Conservation (phyloP, 2,888 invertebrate species). For the Drosophila lacicola region DNA sequence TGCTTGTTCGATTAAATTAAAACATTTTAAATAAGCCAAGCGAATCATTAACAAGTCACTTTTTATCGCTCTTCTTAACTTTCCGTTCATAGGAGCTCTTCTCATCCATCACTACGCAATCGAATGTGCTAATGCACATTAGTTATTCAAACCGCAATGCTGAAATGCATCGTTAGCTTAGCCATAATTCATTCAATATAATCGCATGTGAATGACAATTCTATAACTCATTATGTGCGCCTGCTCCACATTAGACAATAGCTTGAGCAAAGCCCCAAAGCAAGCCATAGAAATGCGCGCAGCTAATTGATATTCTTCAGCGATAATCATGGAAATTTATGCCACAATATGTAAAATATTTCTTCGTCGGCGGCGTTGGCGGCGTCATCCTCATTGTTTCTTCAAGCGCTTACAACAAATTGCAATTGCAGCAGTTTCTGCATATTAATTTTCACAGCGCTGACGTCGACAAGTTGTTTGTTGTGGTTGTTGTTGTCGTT, state of each 20-base stretch:
- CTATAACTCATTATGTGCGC: slow-evolving; percentile 71
- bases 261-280: slow-evolving; percentile 9
- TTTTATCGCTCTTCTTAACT: neutral
- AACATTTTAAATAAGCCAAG: neutral
- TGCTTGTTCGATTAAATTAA: neutral
- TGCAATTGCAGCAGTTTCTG: slow-evolving; percentile 75
- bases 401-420: slow-evolving; percentile 69
- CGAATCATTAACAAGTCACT: neutral
- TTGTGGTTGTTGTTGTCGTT: slow-evolving; percentile 21
- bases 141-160: slow-evolving; percentile 44
- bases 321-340: slow-evolving; percentile 73
- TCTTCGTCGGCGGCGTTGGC: slow-evolving; percentile 35
- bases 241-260: slow-evolving; percentile 70
- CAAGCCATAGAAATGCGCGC: slow-evolving; percentile 21
- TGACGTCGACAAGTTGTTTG: slow-evolving; percentile 47
- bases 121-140: slow-evolving; percentile 31
- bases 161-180: slow-evolving; percentile 41
- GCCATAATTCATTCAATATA: slow-evolving; percentile 55
- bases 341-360: slow-evolving; percentile 71
- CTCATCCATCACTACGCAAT: slow-evolving; percentile 21
- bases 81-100: slow-evolving; percentile 3
- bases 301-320: slow-evolving; percentile 70
- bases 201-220: slow-evolving; percentile 57
- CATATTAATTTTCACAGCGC: slow-evolving; percentile 71
- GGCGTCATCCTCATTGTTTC: slow-evolving; percentile 68